Conservation (phyloP, 1,140 invertebrate genomes). For the Drosophila equinoxialis region DNA sequence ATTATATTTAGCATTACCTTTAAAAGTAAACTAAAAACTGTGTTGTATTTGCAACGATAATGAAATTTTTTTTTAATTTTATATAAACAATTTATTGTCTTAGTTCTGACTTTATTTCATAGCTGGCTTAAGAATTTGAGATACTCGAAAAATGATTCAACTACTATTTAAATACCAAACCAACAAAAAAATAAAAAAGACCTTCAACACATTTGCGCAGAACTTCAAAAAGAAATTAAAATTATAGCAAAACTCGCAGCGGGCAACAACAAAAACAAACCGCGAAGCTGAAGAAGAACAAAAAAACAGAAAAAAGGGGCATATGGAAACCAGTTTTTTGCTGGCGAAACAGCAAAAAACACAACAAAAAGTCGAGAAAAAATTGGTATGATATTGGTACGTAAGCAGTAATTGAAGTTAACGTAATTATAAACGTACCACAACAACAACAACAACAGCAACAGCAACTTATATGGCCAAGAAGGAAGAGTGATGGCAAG, state of each 20-base stretch:
- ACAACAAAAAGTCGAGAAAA: constrained; percentile 20
- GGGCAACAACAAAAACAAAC: constrained; percentile 34
- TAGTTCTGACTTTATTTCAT: too few relatives aligned
- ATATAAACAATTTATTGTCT: background rate
- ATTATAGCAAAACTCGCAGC: constrained; percentile 67
- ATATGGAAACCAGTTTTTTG: constrained; percentile 56
- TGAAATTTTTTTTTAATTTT: background rate
- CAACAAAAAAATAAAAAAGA: constrained; percentile 18
- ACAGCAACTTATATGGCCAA: constrained; percentile 26
- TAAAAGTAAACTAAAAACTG: too few relatives aligned
- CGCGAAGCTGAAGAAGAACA: constrained; percentile 18
- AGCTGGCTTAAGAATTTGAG: constrained; percentile 42
- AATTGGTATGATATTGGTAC: constrained; percentile 70
- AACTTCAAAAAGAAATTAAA: constrained; percentile 75
- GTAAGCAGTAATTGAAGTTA: constrained; percentile 77
- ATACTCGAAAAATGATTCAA: constrained; percentile 59
- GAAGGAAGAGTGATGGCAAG: constrained; percentile 23
- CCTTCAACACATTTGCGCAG: constrained; percentile 59
- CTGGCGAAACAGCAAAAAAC: constrained; percentile 34
- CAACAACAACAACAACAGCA: constrained; percentile 22
- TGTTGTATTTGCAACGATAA: too few relatives aligned
- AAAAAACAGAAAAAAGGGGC: constrained; percentile 37
- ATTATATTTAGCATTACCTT: too few relatives aligned
- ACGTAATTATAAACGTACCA: constrained; percentile 70
- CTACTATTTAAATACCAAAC: constrained; percentile 56